Base-by-base conservation (phyloP, 2,113 vertebrate genomes). In the Takifugu bimaculatus region DNA sequence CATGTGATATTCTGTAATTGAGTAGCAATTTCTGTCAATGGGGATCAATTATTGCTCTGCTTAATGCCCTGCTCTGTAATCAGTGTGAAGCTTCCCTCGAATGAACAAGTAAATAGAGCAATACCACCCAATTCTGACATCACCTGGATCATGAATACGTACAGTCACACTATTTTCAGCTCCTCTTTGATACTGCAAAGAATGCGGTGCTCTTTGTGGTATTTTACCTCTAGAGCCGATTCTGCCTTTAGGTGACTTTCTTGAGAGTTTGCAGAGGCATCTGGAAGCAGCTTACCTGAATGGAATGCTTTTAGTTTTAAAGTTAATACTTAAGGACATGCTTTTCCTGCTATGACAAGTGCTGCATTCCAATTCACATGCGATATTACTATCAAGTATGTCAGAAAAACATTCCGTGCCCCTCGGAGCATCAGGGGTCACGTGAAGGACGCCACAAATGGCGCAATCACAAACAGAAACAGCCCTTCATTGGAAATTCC, bases 251-350 rank as follows among this genome's bases (percentile, higher is more conserved):
- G 44, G 44, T 45, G 14, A 5, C 44, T 15, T 15, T 14, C 14
- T 45, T 45, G 14, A 45, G 14, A 45, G 14, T 45, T 14, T 45
- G 7, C 2, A 15, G 14, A 25, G 29, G 2, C 50, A 9, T 13
- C 32, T 42, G 58, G 13, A 50, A 60, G 1, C 9, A 51, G 29
- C 29, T 60, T 49, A 60, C 6, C 20, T 50, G 2, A 50, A 60
- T 39, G 58, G 67, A 63, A 70, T 61, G 59, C 27, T 39, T 25
- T 9, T 20, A 20, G 26, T 28, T 68, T 45, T 26, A 57, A 50
- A 4, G 26, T 45, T 48, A 55, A 27, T 26, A 43, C 1, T 63
- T 50, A 35, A 48, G 57, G 48, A 48, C 47, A 48, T 14, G 27
- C 35, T 57, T 28, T 44, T 68, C 29, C 27, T 57, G 39, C 55